A percentile compares a stretch with the other conserved stretches of the same genome.
phyloP scores from a whole-genome alignment of 2,888 invertebrate genomes.

The Diploptera punctata region DNA sequence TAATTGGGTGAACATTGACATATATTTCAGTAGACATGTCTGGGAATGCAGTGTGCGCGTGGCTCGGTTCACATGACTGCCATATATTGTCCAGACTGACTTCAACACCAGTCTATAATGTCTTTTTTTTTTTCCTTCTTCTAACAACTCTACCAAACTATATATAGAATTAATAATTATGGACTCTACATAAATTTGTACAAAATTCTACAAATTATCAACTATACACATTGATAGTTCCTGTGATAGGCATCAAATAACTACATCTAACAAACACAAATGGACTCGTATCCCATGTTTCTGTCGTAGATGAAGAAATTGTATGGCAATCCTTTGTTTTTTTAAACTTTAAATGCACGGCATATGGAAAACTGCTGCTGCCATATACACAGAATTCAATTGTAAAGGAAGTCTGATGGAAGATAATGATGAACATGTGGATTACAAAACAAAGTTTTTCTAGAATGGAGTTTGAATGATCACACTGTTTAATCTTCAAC shows the following conservation, averaged over 20 bases:
- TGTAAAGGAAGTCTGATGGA: background rate
- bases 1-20: conserved; percentile 30
- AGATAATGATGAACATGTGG: background rate
- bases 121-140: conserved; percentile 12
- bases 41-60: conserved; percentile 23
- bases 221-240: conserved; percentile 35
- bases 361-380: background rate
- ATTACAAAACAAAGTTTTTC: conserved; percentile 11
- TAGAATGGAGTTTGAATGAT: no score
- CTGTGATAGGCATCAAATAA: conserved; percentile 2
- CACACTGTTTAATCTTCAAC: no score
- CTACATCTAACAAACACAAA: conserved; percentile 17
- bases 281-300: background rate
- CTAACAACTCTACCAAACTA: conserved; percentile 32
- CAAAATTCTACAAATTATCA: conserved; percentile 41
- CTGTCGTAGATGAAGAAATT: background rate
- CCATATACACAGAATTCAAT: background rate
- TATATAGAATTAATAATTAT: conserved; percentile 10
- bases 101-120: conserved; percentile 11
- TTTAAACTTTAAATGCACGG: background rate
- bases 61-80: conserved; percentile 13
- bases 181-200: conserved; percentile 33
- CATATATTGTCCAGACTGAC: conserved; percentile 19
- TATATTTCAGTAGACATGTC: conserved; percentile 1
- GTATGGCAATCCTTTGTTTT: background rate